A percentile compares a stretch with the other conserved stretches of the same genome.
Evolutionary conservation across 2,797 vertebrate genomes (phyloP).

Genomic region (Champsocephalus gunnari): DNA sequence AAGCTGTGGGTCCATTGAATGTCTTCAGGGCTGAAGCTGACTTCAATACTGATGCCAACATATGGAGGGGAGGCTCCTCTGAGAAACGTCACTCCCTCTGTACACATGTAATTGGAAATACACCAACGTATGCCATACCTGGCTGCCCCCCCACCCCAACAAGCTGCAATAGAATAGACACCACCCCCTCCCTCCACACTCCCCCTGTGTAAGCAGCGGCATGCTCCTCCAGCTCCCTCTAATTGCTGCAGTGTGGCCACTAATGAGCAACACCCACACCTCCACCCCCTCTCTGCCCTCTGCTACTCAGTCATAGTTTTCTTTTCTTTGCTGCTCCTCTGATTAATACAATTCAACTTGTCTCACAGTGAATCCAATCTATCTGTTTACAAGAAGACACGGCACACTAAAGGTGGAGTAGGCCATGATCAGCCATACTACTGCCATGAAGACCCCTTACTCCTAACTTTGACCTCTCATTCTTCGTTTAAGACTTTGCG

Average conservation of each 20-base stretch:
- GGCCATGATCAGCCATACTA: too few relatives aligned
- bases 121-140: constrained; percentile 85
- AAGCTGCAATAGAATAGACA: constrained; percentile 57
- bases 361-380: too few relatives aligned
- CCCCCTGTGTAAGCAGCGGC: constrained; percentile 85
- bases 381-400: too few relatives aligned
- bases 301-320: constrained; percentile 16
- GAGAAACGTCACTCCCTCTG: constrained; percentile 46
- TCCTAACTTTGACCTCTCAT: too few relatives aligned
- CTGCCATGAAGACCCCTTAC: too few relatives aligned
- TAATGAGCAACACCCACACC: constrained; percentile 86
- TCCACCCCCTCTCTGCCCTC: constrained; percentile 1
- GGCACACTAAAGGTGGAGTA: too few relatives aligned
- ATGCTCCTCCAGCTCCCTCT: constrained; percentile 91
- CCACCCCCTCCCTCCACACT: constrained; percentile 43
- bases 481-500: too few relatives aligned
- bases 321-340: neutral
- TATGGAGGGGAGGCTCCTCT: constrained; percentile 28
- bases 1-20: neutral
- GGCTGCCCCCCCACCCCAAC: constrained; percentile 62
- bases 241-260: constrained; percentile 92
- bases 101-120: constrained; percentile 81
- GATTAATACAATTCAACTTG: neutral
- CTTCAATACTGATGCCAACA: constrained; percentile 40
- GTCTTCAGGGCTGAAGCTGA: neutral